Base-by-base conservation (phyloP, 2,113 vertebrate species). In the Leucoraja erinaceus region DNA sequence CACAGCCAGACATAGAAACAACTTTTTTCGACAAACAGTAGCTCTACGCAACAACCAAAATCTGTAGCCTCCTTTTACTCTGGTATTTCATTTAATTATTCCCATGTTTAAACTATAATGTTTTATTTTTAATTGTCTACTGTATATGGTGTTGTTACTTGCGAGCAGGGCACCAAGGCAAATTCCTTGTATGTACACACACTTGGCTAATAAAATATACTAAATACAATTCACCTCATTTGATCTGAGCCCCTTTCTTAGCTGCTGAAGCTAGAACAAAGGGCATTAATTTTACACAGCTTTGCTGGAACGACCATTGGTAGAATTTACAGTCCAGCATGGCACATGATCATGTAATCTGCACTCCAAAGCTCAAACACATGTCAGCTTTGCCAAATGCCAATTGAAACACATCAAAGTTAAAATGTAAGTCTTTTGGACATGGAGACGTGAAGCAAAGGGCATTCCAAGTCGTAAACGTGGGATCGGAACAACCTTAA, bases 361-460 rank as follows among this genome's bases (percentile, higher is more conserved):
- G 12, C 20, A 74, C 14, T 91, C 38, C 47, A 33, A 9, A 91
- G 33, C 31, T 88, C 31, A 47, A 38, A 72, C 72, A 91, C 90
- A 54, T 72, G 66, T 91, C 33, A 91, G 68, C 20, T 91, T 91
- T 72, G 38, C 68, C 90, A 91, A 72, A 72, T 10, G 88, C 8
- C 90, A 91, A 74, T 91, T 91, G 72, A 91, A 54, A 72, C 38
- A 54, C 90, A 91, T 91, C 90, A 91, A 91, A 91, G 66, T 3
- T 10, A 72, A 72, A 61, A 31, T 5, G 18, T 68, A 16, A 68
- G 61, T 11, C 66, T 25, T 47, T 74, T 91, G 20, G 90, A 72
- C 72, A 38, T 12, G 25, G 11, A 70, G 38, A 54, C 33, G 22
- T n/a, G 18, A n/a, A 33, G 28, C 61, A 90, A 90, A 90, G 10